Conservation (phyloP, 1,140 invertebrate species). For the Odontomachus brunneus region DNA sequence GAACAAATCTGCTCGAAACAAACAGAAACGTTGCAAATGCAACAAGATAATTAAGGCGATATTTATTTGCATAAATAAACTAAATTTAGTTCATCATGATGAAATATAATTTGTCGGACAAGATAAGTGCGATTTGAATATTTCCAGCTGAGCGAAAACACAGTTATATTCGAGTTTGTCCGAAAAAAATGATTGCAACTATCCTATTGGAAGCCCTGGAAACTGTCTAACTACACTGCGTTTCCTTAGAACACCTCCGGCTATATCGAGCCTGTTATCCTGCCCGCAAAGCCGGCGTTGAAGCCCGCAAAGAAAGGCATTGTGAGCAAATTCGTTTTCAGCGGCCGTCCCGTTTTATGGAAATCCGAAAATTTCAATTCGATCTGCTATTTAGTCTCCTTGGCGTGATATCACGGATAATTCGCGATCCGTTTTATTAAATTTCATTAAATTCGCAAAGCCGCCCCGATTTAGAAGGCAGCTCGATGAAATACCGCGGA, state of each 20-base stretch:
- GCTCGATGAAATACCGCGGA: too few relatives aligned
- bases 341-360: conserved; percentile 1
- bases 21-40: conserved; percentile 50
- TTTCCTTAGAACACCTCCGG: background rate
- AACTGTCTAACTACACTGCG: conserved; percentile 21
- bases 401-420: conserved; percentile 41
- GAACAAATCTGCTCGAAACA: conserved; percentile 24
- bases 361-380: conserved; percentile 27
- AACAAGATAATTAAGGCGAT: conserved; percentile 54
- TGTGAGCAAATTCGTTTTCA: conserved; percentile 28
- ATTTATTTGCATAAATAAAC: conserved; percentile 51
- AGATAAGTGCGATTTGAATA: conserved; percentile 52
- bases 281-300: too few relatives aligned
- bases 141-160: conserved; percentile 23
- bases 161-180: conserved; percentile 24
- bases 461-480: too few relatives aligned
- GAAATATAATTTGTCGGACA: conserved; percentile 27
- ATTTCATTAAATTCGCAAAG: conserved; percentile 32
- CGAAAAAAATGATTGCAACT: conserved; percentile 35
- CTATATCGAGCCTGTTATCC: conserved; percentile 6
- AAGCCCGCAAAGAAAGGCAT: conserved; percentile 9
- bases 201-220: background rate
- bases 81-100: conserved; percentile 37
- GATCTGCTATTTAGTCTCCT: conserved; percentile 14
- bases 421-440: conserved; percentile 28